Base-by-base conservation (phyloP, 2,888 invertebrate species). In the Dimorphilus gyrociliatus region DNA sequence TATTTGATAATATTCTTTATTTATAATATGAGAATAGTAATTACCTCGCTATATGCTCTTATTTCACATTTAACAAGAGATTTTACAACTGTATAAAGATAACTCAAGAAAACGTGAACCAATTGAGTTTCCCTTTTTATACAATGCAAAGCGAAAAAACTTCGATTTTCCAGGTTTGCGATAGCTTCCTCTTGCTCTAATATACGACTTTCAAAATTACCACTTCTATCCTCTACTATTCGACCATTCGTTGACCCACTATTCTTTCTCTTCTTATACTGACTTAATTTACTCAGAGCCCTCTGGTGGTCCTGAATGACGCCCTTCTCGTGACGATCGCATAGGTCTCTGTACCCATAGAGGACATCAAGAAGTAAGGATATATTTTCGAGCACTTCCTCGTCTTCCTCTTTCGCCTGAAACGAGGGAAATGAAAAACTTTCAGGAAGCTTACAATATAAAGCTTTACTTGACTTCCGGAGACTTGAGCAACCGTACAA, bases 41-140 rank as follows among this genome's bases (percentile, higher is more conserved):
- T n/a, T n/a, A n/a, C n/a, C n/a, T n/a, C n/a, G n/a, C n/a, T n/a
- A n/a, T n/a, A n/a, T n/a, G n/a, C n/a, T n/a, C n/a, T n/a, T n/a
- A n/a, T n/a, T n/a, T n/a, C n/a, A n/a, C n/a, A n/a, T n/a, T n/a
- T n/a, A n/a, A n/a, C n/a, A n/a, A n/a, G n/a, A n/a, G n/a, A n/a
- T n/a, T 44, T 38, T 3, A 57, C 36, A 12, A 55, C 43, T 23
- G 47, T 49, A 35, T 49, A 50, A 16, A 59, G 35, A 19, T 50
- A 48, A 31, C 59, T 58, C 30, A 63, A 45, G 33, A 62, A 56
- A 4, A 55, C 53, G 39, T 63, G 56, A 13, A 63, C 50, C 19
- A 64, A 41, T 38, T 62, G 62, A 3, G 62, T 62, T 44, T 64
- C 63, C 57, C 60, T 58, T 32, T 62, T 61, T n/a, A 63, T 46